A percentile compares a stretch with the other conserved stretches of the same genome.
These are phyloP conservation scores for Sesamia inferens DNA, from an alignment of 2,888 invertebrate species.

Conservation along the genomic window DNA sequence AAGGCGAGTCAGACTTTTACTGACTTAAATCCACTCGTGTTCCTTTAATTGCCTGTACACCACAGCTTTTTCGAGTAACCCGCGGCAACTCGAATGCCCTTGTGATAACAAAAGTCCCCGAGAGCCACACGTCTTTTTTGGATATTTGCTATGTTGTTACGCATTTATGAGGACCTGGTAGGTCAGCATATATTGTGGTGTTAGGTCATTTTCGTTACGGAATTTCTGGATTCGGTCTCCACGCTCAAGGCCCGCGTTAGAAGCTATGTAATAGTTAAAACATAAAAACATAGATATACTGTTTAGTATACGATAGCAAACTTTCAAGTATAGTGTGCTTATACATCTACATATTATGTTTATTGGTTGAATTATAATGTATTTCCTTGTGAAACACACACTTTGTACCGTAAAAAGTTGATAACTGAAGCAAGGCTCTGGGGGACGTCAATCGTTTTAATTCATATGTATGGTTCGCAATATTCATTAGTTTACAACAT, in stretches of 20 bases:
- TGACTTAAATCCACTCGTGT: too few species aligned
- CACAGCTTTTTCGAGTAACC: too few species aligned
- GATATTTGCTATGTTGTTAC: too few species aligned
- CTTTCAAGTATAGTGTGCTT: background rate
- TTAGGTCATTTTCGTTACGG: too few species aligned
- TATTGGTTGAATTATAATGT: conserved; percentile 6
- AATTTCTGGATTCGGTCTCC: too few species aligned
- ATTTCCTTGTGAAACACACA: conserved; percentile 11
- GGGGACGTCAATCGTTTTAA: conserved; percentile 16
- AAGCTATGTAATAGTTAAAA: too few species aligned
- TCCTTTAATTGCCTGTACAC: too few species aligned
- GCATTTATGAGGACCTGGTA: too few species aligned
- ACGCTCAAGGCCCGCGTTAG: too few species aligned
- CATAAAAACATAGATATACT: conserved; percentile 33
- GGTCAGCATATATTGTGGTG: too few species aligned
- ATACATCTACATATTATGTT: conserved; percentile 12
- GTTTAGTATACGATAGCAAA: conserved; percentile 39
- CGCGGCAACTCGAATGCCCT: conserved; percentile 34
- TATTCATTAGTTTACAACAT: background rate
- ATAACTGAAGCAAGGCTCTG: conserved; percentile 6
- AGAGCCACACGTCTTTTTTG: too few species aligned
- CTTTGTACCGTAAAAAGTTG: background rate
- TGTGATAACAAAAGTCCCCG: conserved; percentile 44
- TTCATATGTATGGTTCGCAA: background rate
- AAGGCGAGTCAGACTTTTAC: too few species aligned